Percentiles rank a stretch among this genome's conserved stretches.
phyloP scores from a whole-genome alignment of 2,113 vertebrate genomes.

The Myrmecobius fasciatus region DNA sequence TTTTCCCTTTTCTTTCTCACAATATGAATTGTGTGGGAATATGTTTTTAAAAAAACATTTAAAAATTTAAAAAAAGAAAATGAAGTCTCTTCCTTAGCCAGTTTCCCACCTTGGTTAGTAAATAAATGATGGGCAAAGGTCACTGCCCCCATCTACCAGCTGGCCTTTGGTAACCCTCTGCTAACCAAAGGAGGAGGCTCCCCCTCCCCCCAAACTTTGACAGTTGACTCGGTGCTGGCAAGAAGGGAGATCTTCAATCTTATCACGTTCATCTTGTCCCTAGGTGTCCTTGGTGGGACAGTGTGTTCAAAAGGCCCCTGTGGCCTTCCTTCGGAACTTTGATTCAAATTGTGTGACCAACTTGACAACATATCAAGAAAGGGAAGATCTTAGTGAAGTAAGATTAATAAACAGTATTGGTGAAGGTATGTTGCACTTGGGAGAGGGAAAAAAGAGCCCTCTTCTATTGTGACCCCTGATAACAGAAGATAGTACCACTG shows the following conservation, averaged over 20 bases:
- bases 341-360: constrained; percentile 81
- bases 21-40: too few species aligned
- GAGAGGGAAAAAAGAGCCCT: too few species aligned
- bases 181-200: neutral
- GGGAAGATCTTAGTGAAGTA: accelerated
- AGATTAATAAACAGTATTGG: constrained; percentile 64
- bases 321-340: constrained; percentile 89
- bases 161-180: too few species aligned
- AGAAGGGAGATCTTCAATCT: neutral
- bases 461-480: neutral
- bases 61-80: neutral
- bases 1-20: too few species aligned
- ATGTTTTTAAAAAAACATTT: too few species aligned
- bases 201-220: too few species aligned
- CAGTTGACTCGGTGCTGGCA: accelerated
- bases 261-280: accelerated
- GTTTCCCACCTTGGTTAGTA: neutral
- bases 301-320: constrained; percentile 87
- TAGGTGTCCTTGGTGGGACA: constrained; percentile 88
- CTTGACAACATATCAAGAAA: constrained; percentile 76
- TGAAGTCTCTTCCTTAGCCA: neutral
- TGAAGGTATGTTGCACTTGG: constrained; percentile 74
- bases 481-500: neutral
- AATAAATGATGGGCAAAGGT: neutral
- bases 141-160: neutral